Evolutionary conservation across 1,140 invertebrate species (phyloP).

Genomic region (Musca vetustissima): DNA sequence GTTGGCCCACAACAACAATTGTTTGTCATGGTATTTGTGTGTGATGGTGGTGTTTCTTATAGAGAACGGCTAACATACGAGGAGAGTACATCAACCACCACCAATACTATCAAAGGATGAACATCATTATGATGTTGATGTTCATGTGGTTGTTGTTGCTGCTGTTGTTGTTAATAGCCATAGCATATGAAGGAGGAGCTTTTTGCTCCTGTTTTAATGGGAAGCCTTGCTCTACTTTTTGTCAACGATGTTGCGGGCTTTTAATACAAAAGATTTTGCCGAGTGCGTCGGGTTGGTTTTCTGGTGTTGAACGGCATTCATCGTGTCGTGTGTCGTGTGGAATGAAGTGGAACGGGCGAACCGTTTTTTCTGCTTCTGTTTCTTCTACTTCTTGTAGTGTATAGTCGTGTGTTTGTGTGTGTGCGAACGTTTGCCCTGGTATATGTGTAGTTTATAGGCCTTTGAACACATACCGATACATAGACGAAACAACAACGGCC

Average conservation of each 20-base stretch:
- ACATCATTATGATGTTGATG: no score
- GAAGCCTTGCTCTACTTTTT: constrained; percentile 22
- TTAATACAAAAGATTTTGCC: constrained; percentile 53
- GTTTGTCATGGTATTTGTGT: no score
- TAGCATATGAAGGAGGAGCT: constrained; percentile 8
- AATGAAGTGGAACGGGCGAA: not conserved
- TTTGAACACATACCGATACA: no score
- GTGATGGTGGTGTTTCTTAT: no score
- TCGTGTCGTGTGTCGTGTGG: not conserved
- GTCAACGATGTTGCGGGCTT: constrained; percentile 31
- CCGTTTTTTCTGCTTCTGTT: constrained; percentile 1
- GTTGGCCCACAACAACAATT: no score
- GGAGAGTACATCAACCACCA: no score
- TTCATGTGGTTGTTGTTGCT: no score
- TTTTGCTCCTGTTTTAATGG: constrained; percentile 12
- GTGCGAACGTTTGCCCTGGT: not conserved
- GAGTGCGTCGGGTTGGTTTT: constrained; percentile 47
- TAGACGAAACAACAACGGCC: no score
- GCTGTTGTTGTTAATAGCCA: no score
- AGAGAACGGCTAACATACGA: no score
- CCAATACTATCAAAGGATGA: no score
- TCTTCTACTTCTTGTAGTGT: not conserved
- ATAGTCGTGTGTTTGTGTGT: not conserved
- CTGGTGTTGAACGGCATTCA: constrained; percentile 18
- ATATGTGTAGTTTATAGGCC: not conserved